phyloP scores from a whole-genome alignment of 2,113 vertebrate genomes.

The Ammospiza caudacuta region DNA sequence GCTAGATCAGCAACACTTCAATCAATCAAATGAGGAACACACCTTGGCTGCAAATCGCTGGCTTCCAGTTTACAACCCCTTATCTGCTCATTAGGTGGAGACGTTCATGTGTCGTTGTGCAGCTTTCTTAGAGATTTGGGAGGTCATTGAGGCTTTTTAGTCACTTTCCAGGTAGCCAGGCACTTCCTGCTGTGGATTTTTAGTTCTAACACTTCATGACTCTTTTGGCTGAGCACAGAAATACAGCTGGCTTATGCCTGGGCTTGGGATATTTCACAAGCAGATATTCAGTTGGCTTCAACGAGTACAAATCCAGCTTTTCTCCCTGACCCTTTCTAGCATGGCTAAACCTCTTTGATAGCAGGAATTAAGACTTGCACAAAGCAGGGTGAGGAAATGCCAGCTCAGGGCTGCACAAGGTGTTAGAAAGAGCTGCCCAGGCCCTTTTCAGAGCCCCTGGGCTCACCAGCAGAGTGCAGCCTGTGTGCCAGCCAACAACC shows the following conservation, averaged over 20 bases:
- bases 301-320: slow-evolving; percentile 8
- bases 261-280: not conserved
- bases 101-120: not conserved
- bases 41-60: slow-evolving; percentile 28
- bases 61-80: slow-evolving; percentile 13
- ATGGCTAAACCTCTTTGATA: not conserved
- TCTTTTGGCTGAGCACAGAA: slow-evolving; percentile 11
- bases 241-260: not conserved
- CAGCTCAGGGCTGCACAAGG: not conserved
- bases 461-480: not conserved
- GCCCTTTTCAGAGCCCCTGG: not conserved
- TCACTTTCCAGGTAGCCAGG: slow-evolving; percentile 19
- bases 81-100: not conserved
- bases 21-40: slow-evolving; percentile 42
- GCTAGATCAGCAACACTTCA: slow-evolving; percentile 34
- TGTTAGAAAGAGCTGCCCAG: not conserved
- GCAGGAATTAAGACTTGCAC: not conserved
- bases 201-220: not conserved
- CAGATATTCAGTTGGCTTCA: not conserved
- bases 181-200: not conserved
- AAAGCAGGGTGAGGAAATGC: not conserved
- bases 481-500: not conserved
- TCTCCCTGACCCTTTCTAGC: not conserved
- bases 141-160: not conserved
- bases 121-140: not conserved